Base-by-base conservation (phyloP, 2,888 invertebrate genomes). In the Disparrhopalites patrizii region DNA sequence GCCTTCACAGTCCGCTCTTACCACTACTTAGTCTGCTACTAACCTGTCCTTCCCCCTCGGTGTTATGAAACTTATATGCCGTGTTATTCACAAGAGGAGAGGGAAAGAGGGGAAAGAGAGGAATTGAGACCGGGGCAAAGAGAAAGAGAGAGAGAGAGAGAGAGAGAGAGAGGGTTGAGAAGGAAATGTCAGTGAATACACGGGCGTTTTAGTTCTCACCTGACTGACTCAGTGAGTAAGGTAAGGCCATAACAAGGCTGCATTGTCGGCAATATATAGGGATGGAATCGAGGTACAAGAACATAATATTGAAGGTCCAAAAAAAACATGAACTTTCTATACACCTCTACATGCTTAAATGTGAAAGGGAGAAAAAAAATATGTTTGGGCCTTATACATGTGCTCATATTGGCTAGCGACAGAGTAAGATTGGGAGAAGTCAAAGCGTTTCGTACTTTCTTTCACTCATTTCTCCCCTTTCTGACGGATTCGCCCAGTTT, bases 151-250 rank as follows among this genome's bases (percentile, higher is more conserved):
- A 4, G n/a, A 38, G 43, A n/a, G 23, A 47, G 47, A 23, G 18
- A 15, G 15, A 20, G 20, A 4, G 43, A 43, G 3, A 43, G 27
- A 38, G 38, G 2, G 8, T 47, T 47, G 47, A 25, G 47, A 57
- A 56, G 52, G 58, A 65, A 65, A 65, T 65, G 65, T 65, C 65
- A 65, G 65, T 51, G 51, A 52, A 51, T 57, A 56, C 58, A 54
- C 66, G 28, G 50, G 31, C 62, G 56, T 52, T 55, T n/a, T 66
- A 61, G 66, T 66, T 67, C 62, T 67, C 67, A 63, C 67, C 67
- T 67, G 67, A 63, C 57, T 67, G 62, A 67, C 58, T 67, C 62
- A 38, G 23, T 47, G 36, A 40, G 27, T 57, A 58, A 38, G 31
- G 25, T 30, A 40, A 58, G 33, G 43, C 40, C 58, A 43, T 47